Percentiles rank a stretch among this genome's conserved stretches.
These are phyloP conservation scores for Spheniscus humboldti DNA, from an alignment of 2,797 vertebrate genomes.

Conservation along the genomic window DNA sequence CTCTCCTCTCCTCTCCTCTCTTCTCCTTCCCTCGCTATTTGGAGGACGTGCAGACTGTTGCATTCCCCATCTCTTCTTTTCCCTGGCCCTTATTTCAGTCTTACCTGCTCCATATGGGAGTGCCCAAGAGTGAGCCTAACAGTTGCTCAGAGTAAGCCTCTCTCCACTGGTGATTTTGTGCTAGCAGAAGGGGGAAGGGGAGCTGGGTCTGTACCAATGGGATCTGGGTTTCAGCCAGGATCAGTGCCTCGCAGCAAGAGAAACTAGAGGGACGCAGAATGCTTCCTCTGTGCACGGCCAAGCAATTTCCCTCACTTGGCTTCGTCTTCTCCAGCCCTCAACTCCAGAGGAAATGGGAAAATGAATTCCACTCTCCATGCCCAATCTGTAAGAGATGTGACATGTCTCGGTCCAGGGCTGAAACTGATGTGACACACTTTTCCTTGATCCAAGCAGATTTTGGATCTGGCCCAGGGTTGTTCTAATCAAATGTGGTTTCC, in stretches of 20 bases:
- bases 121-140: not conserved
- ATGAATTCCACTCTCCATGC: constrained; percentile 18
- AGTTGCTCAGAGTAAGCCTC: not conserved
- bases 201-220: not conserved
- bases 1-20: too few relatives aligned
- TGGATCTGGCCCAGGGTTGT: constrained; percentile 3
- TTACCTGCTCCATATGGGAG: not conserved
- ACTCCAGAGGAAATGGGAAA: constrained; percentile 26
- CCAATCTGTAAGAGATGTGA: constrained; percentile 29
- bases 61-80: not conserved
- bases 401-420: constrained; percentile 4
- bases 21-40: accelerated
- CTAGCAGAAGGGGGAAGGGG: not conserved
- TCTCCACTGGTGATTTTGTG: not conserved
- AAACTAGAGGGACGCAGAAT: not conserved
- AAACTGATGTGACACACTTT: constrained; percentile 29
- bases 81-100: not conserved
- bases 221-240: constrained; percentile 19
- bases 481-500: constrained; percentile 52
- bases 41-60: not conserved
- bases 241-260: not conserved
- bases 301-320: constrained; percentile 14
- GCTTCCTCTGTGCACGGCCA: not conserved
- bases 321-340: not conserved
- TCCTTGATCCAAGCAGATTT: constrained; percentile 15